These are phyloP conservation scores for Fragum sueziense DNA, from an alignment of 2,888 invertebrate species.

Conservation along the genomic window DNA sequence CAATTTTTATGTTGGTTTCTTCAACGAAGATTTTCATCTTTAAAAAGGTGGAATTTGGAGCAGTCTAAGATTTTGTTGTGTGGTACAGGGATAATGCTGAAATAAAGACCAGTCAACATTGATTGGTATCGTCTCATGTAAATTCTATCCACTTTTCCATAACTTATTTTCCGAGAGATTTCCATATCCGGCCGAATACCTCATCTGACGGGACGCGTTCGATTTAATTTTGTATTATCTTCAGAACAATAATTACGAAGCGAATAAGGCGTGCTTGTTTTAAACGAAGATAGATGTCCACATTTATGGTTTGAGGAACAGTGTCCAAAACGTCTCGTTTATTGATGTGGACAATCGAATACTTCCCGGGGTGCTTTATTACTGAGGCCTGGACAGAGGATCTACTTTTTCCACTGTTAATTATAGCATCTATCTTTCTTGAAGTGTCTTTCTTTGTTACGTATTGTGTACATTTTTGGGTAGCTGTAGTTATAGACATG, in stretches of 20 bases:
- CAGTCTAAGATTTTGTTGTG: too few species aligned
- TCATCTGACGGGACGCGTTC: slow-evolving; percentile 33
- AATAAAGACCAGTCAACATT: slow-evolving; percentile 32
- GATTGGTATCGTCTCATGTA: slow-evolving; percentile 37
- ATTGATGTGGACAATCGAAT: slow-evolving; percentile 21
- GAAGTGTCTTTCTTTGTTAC: too few species aligned
- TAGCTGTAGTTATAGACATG: too few species aligned
- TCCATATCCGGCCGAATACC: slow-evolving; percentile 48
- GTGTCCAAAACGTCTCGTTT: slow-evolving; percentile 20
- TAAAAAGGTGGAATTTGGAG: too few species aligned
- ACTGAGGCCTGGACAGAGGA: neutral
- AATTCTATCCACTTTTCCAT: slow-evolving; percentile 51
- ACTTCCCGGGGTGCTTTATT: slow-evolving; percentile 5
- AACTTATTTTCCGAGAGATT: slow-evolving; percentile 43
- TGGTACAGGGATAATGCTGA: slow-evolving; percentile 23
- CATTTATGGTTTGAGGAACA: slow-evolving; percentile 18
- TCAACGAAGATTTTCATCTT: too few species aligned
- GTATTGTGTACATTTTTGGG: too few species aligned
- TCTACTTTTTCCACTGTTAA: too few species aligned
- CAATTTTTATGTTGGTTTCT: too few species aligned
- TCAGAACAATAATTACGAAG: slow-evolving; percentile 47
- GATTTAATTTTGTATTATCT: slow-evolving; percentile 57
- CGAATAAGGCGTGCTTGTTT: slow-evolving; percentile 33
- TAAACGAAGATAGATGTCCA: slow-evolving; percentile 54
- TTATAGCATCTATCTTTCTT: too few species aligned